Evolutionary conservation across 2,113 vertebrate species (phyloP), one percentile per base, ranked within the genome.

Genomic region (Benitochromis conjunctus): DNA sequence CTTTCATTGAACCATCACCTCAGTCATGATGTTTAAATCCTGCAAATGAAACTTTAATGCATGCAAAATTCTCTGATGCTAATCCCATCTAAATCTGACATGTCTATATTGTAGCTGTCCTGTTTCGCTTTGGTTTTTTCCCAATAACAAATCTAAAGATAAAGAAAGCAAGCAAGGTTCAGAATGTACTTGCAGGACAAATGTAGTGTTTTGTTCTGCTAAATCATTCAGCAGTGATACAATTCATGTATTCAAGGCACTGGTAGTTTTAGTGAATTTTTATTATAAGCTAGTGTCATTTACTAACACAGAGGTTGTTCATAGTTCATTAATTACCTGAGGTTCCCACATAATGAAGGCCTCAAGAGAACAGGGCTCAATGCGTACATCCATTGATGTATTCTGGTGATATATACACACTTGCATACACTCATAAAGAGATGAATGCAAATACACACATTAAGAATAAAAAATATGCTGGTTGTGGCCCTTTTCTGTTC

Each of bases 321-420:
- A 2, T 74, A 77, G 91, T 90, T 92, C 86, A 88, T 90, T 86
- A 86, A 86, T 89, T 83, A 92, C 89, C 81, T 48, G 82, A 79
- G 83, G 86, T 91, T 58, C 11, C 64, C 76, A 83, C 84, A 82
- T 93, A 92, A 93, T 55, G 76, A 88, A 58, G 81, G 60, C 76
- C 92, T 54, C 79, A 3, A 43, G 93, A 91, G 87, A 89, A 11
- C 78, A 8, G 19, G n/a, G 87, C 87, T 89, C 19, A 21, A 82
- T 83, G 85, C 88, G 34, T 31, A 12, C 48, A 60, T 53, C 26
- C 84, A 64, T 53, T 80, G 76, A 86, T 85, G 26, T n/a, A 76
- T 81, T 81, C 86, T 14, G 36, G 60, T 54, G 21, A 62, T 36
- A 48, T 29, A 60, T 14, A 43, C 13, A 43, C 36, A 41, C 56